Evolutionary conservation across 2,113 vertebrate genomes (phyloP).

Genomic region (Myxocyprinus asiaticus): DNA sequence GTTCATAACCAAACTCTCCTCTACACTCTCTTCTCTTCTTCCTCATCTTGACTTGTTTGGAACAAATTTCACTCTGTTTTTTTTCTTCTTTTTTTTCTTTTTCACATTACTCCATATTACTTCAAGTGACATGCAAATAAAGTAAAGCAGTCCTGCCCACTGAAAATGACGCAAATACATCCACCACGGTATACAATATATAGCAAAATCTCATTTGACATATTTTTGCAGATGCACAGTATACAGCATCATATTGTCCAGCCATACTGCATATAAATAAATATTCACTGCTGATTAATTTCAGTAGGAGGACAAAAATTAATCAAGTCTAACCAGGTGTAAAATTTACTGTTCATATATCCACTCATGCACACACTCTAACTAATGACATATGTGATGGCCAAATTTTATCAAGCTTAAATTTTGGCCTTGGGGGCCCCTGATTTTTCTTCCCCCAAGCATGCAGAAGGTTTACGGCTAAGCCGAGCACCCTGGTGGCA

Average conservation of each 20-base stretch:
- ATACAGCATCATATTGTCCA: background rate
- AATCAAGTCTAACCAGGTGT: conserved; percentile 37
- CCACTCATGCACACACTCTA: conserved; percentile 31
- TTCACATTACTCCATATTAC: too few species aligned
- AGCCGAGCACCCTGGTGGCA: conserved; percentile 15
- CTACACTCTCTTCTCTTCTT: too few species aligned
- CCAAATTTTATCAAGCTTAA: conserved; percentile 35
- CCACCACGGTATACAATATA: too few species aligned
- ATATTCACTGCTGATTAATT: conserved; percentile 5
- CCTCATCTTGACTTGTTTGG: too few species aligned
- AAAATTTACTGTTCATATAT: conserved; percentile 39
- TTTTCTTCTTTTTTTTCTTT: too few species aligned
- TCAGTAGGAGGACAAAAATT: conserved; percentile 32
- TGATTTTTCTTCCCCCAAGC: conserved; percentile 13
- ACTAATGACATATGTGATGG: conserved; percentile 27
- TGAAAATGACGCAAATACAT: too few species aligned
- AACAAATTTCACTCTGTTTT: too few species aligned
- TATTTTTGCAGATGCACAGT: too few species aligned
- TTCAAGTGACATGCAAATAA: too few species aligned
- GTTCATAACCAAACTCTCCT: too few species aligned
- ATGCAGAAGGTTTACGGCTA: conserved; percentile 19
- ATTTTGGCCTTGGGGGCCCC: conserved; percentile 25
- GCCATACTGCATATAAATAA: background rate
- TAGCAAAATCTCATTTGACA: too few species aligned
- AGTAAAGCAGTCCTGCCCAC: too few species aligned